Evolutionary conservation across 2,888 invertebrate genomes (phyloP), one percentile per base, ranked within the genome.

Genomic region (Arctia plantaginis): DNA sequence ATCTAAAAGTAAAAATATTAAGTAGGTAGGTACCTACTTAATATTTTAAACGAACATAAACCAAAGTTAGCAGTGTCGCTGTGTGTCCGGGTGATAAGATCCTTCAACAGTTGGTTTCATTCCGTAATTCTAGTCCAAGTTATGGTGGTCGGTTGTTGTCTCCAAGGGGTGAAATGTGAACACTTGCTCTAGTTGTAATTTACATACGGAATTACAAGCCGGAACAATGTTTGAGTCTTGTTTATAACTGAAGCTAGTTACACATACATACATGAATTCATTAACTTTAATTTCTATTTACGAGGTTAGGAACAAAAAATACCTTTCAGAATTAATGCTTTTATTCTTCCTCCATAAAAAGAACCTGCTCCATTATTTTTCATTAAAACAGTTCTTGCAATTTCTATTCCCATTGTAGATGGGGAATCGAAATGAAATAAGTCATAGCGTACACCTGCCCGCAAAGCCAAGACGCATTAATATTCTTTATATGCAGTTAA

Each of bases 401-500:
- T 90, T 91, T 90, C 89, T 88, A 89, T 92, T 91, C 87, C 87
- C 91, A 89, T 90, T 90, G 90, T 85, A 87, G 87, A 88, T 87
- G 87, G 90, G 90, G 90, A 92, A 92, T 92, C 88, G 91, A 90
- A 94, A 93, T 91, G 92, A 92, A 91, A 93, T 93, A 93, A 94
- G 93, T 94, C 93, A 93, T 93, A 92, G 90, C 92, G 88, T 90
- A 91, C 95, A 95, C 94, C 95, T 95, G 95, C 90, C 87, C 86
- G 82, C 83, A 85, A 88, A 90, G 89, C 88, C 85, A 82, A 84
- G 84, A 86, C 85, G 90, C 94, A 95, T 95, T 94, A 95, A 95
- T 95, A 94, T 93, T 93, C 92, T 95, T 95, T 95, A 95, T 94
- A 95, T 95, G 95, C 94, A 95, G 93, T 95, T 92, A 95, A 94